Evolutionary conservation across 1,140 invertebrate species (phyloP).

Genomic region (Anastrepha ludens): DNA sequence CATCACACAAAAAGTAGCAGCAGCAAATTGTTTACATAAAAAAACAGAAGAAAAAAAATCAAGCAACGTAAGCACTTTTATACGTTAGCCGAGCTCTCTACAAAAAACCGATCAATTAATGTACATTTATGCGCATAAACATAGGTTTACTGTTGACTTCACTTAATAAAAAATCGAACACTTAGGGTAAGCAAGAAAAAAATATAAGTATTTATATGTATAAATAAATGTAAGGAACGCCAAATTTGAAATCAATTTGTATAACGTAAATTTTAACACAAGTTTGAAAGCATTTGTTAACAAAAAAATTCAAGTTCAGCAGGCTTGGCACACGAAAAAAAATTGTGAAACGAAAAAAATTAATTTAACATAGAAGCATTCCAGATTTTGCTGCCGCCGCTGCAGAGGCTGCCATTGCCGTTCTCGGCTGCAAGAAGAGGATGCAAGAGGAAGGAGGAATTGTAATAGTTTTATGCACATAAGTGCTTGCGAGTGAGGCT

Average conservation of each 20-base stretch:
- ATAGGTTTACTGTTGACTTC: background rate
- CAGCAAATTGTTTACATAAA: background rate
- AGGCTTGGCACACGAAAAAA: background rate
- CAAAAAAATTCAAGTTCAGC: background rate
- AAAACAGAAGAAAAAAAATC: slow-evolving; percentile 1
- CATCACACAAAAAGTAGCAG: background rate
- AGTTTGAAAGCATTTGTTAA: background rate
- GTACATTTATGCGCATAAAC: background rate
- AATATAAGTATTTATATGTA: background rate
- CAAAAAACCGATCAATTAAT: slow-evolving; percentile 32
- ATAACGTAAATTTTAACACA: background rate
- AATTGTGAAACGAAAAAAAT: background rate
- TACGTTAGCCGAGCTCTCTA: background rate
- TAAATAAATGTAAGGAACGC: background rate
- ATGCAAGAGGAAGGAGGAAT: background rate
- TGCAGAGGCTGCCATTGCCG: background rate
- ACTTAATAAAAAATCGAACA: slow-evolving; percentile 37
- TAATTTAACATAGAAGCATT: background rate
- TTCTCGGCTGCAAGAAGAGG: no score
- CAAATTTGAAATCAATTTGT: background rate
- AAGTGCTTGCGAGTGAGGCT: background rate
- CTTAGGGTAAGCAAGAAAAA: background rate
- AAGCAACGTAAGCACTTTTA: background rate
- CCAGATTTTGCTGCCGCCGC: background rate
- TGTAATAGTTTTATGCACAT: background rate